Conservation (phyloP, 2,797 vertebrate genomes). For the Amblyraja radiata region DNA sequence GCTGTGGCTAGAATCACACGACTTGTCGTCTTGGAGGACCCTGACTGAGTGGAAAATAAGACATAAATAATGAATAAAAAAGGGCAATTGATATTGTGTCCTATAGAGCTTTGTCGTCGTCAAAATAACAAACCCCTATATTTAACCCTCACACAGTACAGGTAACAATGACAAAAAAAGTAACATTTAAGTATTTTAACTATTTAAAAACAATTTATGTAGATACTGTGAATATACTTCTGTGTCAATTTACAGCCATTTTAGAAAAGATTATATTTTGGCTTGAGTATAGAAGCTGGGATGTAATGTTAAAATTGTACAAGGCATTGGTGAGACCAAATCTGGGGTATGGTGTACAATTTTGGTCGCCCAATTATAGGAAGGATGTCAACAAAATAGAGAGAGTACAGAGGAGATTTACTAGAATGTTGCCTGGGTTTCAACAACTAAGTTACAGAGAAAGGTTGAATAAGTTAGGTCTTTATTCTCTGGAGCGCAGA, state of each 20-base stretch:
- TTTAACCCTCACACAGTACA: not conserved
- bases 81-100: not conserved
- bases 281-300: too few species aligned
- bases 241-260: not conserved
- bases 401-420: too few species aligned
- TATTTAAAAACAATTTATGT: not conserved
- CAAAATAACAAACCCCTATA: conserved; percentile 42
- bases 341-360: too few species aligned
- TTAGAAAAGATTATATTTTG: not conserved
- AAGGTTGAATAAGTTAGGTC: too few species aligned
- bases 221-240: not conserved
- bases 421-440: too few species aligned
- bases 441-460: too few species aligned
- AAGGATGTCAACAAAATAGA: too few species aligned
- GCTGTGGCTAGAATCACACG: conserved; percentile 94
- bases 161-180: not conserved
- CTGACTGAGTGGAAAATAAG: conserved; percentile 52
- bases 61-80: conserved; percentile 39
- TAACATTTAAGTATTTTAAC: not conserved
- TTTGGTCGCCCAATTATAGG: too few species aligned
- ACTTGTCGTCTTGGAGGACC: conserved; percentile 72
- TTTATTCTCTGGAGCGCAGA: too few species aligned
- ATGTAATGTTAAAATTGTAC: too few species aligned
- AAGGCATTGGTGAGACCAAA: too few species aligned
- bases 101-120: conserved; percentile 18